phyloP scores from a whole-genome alignment of 2,888 invertebrate genomes.

The Drosophila antonietae region DNA sequence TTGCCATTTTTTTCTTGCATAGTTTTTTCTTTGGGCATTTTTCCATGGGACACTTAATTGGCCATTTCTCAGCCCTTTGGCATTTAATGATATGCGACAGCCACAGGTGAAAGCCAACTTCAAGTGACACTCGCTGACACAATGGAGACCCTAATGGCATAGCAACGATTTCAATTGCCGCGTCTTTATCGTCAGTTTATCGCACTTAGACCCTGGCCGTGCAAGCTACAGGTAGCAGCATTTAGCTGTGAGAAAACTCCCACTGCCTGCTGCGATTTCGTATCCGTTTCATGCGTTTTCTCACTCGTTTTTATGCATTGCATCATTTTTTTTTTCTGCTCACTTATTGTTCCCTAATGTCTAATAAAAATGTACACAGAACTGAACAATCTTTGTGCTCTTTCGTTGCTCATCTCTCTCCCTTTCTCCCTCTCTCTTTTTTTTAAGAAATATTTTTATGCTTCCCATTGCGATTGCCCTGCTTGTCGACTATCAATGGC shows the following conservation, averaged over 20 bases:
- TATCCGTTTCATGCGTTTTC: conserved; percentile 27
- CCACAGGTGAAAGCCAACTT: conserved; percentile 44
- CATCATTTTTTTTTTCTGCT: conserved; percentile 7
- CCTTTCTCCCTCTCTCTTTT: neutral
- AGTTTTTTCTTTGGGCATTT: conserved; percentile 10
- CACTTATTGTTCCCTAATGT: conserved; percentile 33
- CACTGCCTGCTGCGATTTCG: conserved; percentile 26
- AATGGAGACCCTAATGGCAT: conserved; percentile 29
- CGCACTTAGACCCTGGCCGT: neutral
- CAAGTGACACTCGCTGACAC: conserved; percentile 30
- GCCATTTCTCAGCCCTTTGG: conserved; percentile 29
- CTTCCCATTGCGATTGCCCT: conserved; percentile 45
- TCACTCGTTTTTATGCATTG: neutral
- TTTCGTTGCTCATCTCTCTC: neutral
- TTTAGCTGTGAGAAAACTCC: conserved; percentile 30
- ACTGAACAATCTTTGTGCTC: conserved; percentile 12
- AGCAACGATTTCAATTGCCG: conserved; percentile 14
- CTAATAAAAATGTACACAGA: conserved; percentile 17
- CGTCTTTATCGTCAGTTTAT: conserved; percentile 7
- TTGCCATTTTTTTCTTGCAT: conserved; percentile 18
- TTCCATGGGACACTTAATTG: conserved; percentile 36
- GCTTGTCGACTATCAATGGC: conserved; percentile 38
- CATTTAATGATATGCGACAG: conserved; percentile 31
- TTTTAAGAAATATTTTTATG: conserved; percentile 32
- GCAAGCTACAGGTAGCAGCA: conserved; percentile 18